Conservation (phyloP, 2,888 invertebrate genomes). For the Cinara cedri region DNA sequence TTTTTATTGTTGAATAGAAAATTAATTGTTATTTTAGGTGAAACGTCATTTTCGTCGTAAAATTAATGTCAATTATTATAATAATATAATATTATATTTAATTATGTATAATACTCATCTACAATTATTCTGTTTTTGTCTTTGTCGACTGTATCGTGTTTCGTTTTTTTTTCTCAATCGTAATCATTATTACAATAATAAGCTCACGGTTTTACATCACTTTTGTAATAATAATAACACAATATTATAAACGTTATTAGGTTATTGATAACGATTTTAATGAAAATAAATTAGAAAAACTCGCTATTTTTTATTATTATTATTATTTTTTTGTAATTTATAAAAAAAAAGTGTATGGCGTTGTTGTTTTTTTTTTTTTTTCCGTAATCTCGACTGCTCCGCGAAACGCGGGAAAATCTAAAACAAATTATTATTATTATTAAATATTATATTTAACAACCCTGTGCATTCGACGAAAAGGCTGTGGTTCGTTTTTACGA, state of each 20-base stretch:
- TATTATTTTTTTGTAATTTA: too few relatives aligned
- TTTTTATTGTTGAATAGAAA: conserved; percentile 28
- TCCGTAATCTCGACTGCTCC: conserved; percentile 11
- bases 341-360: conserved; percentile 10
- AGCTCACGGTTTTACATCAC: conserved; percentile 46
- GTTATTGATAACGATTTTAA: conserved; percentile 5
- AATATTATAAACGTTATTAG: too few relatives aligned
- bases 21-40: conserved; percentile 35
- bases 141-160: conserved; percentile 15
- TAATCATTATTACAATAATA: too few relatives aligned
- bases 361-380: too few relatives aligned
- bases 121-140: conserved; percentile 1
- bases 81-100: too few relatives aligned
- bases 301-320: conserved; percentile 34
- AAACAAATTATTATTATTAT: too few relatives aligned
- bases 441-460: neutral
- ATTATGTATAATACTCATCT: too few relatives aligned
- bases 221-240: conserved; percentile 26
- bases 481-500: too few relatives aligned
- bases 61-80: conserved; percentile 51
- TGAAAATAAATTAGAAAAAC: conserved; percentile 3
- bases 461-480: conserved; percentile 14
- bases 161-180: conserved; percentile 18
- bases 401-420: neutral
- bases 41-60: conserved; percentile 7